Conservation (phyloP, 1,140 invertebrate species). For the Cryptotermes secundus region DNA sequence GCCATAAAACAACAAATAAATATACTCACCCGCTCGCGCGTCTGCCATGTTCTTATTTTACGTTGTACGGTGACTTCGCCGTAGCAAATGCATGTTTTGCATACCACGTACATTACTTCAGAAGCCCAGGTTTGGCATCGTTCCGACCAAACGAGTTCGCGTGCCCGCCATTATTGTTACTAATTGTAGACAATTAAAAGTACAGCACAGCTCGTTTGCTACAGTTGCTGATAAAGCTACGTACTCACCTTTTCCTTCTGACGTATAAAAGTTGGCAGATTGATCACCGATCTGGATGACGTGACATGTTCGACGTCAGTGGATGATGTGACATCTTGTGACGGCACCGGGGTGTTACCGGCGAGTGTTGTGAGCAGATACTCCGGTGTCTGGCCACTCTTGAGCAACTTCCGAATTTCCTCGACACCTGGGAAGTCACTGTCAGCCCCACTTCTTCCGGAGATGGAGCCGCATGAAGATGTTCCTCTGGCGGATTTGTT, state of each 20-base stretch:
- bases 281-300: slow-evolving; percentile 61
- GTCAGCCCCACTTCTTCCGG: slow-evolving; percentile 38
- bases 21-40: too few species aligned
- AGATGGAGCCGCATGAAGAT: slow-evolving; percentile 52
- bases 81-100: too few species aligned
- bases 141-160: too few species aligned
- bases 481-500: slow-evolving; percentile 47
- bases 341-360: slow-evolving; percentile 41
- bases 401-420: slow-evolving; percentile 64
- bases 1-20: too few species aligned
- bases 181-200: too few species aligned
- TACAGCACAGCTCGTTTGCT: too few species aligned
- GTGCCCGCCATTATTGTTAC: too few species aligned
- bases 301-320: not conserved
- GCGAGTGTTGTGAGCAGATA: slow-evolving; percentile 61
- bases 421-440: slow-evolving; percentile 52
- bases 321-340: not conserved
- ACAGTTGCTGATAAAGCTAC: not conserved
- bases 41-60: too few species aligned
- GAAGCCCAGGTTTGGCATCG: too few species aligned
- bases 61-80: too few species aligned
- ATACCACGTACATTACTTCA: too few species aligned
- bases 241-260: slow-evolving; percentile 63
- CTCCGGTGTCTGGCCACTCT: slow-evolving; percentile 63
- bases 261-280: slow-evolving; percentile 71